Conservation (phyloP, 2,113 vertebrate species). For the Aviceda subcristata region DNA sequence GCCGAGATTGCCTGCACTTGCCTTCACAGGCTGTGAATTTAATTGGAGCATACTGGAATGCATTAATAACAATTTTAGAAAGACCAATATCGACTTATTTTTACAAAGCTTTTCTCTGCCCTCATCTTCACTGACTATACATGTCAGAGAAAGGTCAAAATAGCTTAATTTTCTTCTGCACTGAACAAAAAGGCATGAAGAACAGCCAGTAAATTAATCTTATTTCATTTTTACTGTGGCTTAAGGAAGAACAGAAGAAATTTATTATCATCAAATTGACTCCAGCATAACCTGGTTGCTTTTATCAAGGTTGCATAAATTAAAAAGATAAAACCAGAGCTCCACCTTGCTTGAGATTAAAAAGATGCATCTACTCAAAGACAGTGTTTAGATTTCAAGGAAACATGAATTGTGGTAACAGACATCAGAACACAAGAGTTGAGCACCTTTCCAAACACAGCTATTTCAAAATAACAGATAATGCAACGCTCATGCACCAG, state of each 20-base stretch:
- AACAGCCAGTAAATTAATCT: neutral
- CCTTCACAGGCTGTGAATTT: neutral
- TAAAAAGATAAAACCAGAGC: neutral
- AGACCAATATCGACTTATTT: neutral
- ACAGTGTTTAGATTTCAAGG: neutral
- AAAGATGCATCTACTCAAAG: neutral
- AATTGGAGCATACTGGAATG: neutral
- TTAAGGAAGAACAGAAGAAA: neutral
- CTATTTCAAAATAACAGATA: neutral
- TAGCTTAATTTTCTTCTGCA: neutral
- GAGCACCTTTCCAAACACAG: neutral
- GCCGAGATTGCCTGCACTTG: neutral
- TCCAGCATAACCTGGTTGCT: neutral
- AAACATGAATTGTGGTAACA: neutral
- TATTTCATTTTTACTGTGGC: neutral
- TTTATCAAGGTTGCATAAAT: neutral
- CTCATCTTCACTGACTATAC: neutral
- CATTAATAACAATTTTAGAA: neutral
- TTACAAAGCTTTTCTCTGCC: neutral
- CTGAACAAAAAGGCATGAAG: neutral
- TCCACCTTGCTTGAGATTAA: neutral
- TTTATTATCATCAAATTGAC: neutral
- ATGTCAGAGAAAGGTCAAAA: slow-evolving; percentile 35
- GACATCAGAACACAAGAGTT: neutral
- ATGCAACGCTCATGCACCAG: neutral